Base-by-base conservation (phyloP, 2,797 vertebrate species). In the Malurus leucopterus region DNA sequence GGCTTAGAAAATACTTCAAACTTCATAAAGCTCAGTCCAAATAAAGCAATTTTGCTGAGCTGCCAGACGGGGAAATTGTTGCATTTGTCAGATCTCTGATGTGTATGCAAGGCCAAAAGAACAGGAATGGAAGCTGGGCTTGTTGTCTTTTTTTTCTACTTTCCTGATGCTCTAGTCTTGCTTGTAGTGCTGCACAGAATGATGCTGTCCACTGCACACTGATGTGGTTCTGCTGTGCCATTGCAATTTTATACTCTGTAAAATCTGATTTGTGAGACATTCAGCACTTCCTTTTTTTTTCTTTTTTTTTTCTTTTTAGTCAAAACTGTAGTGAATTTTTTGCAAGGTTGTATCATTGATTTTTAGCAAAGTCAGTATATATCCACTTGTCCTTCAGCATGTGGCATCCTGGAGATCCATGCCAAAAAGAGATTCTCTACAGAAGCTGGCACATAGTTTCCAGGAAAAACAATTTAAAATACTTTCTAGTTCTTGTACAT, bases 381-480 rank as follows among this genome's bases (percentile, higher is more conserved):
- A 90, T 49, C 44, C n/a, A 18, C 27, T 88, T 90, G 78, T 57
- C 71, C 67, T 93, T 95, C 84, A 84, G 75, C 46, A 18, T 63
- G 75, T 75, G 57, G 46, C 73, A 75, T 81, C 32, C 17, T 63
- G 18, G 64, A 87, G 27, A 67, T 67, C 36, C 9, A 19, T 67
- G 82, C 67, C 70, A 88, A 86, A 84, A 89, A 73, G n/a, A 80
- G 49, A 26, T 75, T 84, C 27, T 71, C 30, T 54, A 19, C n/a
- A 62, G 71, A 91, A 89, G 9, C 32, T 87, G 79, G 73, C 11
- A 6, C 27, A 16, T 11, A 55, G 34, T 84, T 93, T 91, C 76
- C 76, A 86, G 70, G 70, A 86, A 93, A 89, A 92, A 65, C 29
- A 87, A 55, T 69, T 24, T 49, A 67, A 87, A 89, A 50, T 75